Base-by-base conservation (phyloP, 2,888 invertebrate species). In the Seladonia tumulorum region DNA sequence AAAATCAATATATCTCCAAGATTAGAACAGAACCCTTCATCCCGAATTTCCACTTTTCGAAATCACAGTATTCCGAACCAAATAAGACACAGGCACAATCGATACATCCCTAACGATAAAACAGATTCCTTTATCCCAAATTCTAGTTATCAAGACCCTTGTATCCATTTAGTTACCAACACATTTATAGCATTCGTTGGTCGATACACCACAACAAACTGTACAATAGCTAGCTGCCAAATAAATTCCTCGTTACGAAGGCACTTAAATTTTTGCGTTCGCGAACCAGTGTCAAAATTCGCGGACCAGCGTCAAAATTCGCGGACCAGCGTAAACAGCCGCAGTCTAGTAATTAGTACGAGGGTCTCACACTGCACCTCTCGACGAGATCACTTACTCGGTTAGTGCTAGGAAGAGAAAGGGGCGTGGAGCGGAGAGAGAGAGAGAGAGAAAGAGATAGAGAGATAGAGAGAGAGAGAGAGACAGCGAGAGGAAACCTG, bases 281-380 rank as follows among this genome's bases (percentile, higher is more conserved):
- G 7, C 14, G 14, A 10, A 25, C 60, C 14, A 25, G 25, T 25
- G 25, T 25, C 12, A 60, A 60, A 25, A 60, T 60, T 60, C 60
- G 25, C 25, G 25, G 29, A 63, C 25, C 25, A 63, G 5, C 60
- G 2, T 63, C 12, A 60, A 60, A 25, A 60, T 60, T 60, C 60
- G 25, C 25, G 25, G 29, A 63, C 25, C 25, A 63, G 5, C 60
- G 2, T 63, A 63, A 29, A 16, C 29, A 63, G 25, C 60, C 60
- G 60, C 5, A 63, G 60, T 63, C 60, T 63, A 63, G 60, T 63
- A 63, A 63, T 63, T 63, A 63, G 60, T 29, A n/a, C 25, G 25
- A 29, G 16, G n/a, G 60, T 25, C 25, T 29, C 60, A 12, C 25
- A 16, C 12, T 25, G 25, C 16, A 16, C 25, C 60, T 29, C 60